phyloP scores from a whole-genome alignment of 2,888 invertebrate species.

The Thecophora atra region DNA sequence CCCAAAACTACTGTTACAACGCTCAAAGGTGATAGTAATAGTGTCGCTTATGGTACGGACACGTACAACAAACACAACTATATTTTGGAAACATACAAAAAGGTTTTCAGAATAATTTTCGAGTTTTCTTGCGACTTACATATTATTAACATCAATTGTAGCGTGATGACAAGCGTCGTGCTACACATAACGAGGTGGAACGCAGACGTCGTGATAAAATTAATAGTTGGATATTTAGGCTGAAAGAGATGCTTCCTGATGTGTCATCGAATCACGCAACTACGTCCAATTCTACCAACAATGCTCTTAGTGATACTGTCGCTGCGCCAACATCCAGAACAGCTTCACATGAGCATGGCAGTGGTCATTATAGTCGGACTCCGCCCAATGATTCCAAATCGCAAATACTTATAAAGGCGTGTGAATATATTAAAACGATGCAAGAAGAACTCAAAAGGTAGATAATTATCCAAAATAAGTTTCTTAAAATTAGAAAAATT shows the following conservation, averaged over 20 bases:
- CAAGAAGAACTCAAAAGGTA: conserved; percentile 79
- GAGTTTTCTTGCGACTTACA: neutral
- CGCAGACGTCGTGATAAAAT: conserved; percentile 93
- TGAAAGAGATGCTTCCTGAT: conserved; percentile 87
- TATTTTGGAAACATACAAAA: conserved; percentile 58
- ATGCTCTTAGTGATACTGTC: conserved; percentile 8
- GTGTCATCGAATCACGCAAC: conserved; percentile 26
- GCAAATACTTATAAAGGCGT: conserved; percentile 93
- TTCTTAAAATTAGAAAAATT: neutral
- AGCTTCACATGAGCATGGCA: conserved; percentile 27
- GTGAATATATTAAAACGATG: conserved; percentile 90
- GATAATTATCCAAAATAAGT: neutral
- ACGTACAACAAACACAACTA: conserved; percentile 46
- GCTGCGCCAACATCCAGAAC: conserved; percentile 34
- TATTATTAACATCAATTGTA: conserved; percentile 53
- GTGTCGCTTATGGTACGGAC: conserved; percentile 29
- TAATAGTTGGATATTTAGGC: conserved; percentile 94
- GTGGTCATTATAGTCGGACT: conserved; percentile 57
- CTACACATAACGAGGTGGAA: conserved; percentile 96
- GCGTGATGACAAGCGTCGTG: conserved; percentile 88
- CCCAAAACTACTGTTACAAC: conserved; percentile 17
- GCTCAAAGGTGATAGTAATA: conserved; percentile 16
- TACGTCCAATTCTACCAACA: conserved; percentile 22
- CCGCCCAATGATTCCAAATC: conserved; percentile 84
- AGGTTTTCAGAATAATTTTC: conserved; percentile 38